Evolutionary conservation across 2,888 invertebrate species (phyloP), one percentile per base, ranked within the genome.

Genomic region (Sceliomorpha sp.): DNA sequence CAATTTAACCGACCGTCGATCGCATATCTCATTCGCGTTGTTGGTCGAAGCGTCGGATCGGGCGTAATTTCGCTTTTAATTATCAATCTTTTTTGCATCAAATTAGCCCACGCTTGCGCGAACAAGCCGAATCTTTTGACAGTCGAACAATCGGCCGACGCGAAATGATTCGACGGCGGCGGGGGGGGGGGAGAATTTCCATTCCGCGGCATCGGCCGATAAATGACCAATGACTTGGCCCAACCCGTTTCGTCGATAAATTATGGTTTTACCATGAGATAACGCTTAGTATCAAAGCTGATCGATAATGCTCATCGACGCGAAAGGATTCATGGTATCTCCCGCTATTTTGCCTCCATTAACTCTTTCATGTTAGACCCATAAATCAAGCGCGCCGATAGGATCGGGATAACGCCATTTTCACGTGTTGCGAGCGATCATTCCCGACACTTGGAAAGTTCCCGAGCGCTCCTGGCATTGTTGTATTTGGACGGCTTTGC

Each of bases 311-410:
- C 53, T 73, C 75, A 60, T 63, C 78, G 80, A 81, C 80, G 72
- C 70, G 73, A 73, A 80, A 81, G 77, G 80, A 81, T 80, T 81
- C 79, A 80, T 81, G 76, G 79, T 74, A 58, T 51, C 64, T 72
- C 70, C 71, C 73, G 78, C 76, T 81, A 78, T 81, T 82, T 81
- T 81, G 79, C 82, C 76, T 80, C 81, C 81, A 82, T 83, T 80
- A 82, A 83, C 82, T 83, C 82, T 81, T 83, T 81, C 78, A 75
- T 55, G 70, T 56, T 74, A 51, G 55, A 51, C 50, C 68, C 75
- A 77, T 82, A 79, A 81, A 81, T 82, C 82, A 82, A 73, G 70
- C 32, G 59, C 55, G 45, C 59, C 60, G 79, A 79, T 81, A 78
- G 76, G 71, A 73, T 74, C 72, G 68, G 62, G 64, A 70, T 73